Conservation (phyloP, 2,888 invertebrate species). For the Epicampocera succincta region DNA sequence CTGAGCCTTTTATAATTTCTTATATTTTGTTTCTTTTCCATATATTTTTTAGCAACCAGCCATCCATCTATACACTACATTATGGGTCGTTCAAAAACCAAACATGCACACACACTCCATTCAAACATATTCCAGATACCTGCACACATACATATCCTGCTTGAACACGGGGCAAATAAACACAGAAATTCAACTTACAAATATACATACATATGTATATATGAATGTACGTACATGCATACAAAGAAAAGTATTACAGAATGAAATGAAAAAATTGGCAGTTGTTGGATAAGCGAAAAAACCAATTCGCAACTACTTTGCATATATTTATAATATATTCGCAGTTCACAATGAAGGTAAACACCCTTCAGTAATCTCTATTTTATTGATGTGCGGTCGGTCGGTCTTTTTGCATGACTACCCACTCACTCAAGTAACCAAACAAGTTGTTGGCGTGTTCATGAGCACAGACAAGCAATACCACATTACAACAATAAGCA, state of each 20-base stretch:
- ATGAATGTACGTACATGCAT: no score
- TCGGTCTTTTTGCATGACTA: neutral
- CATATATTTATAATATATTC: slow-evolving; percentile 81
- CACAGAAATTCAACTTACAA: slow-evolving; percentile 15
- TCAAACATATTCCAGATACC: slow-evolving; percentile 39
- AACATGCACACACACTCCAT: slow-evolving; percentile 31
- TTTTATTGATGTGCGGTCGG: slow-evolving; percentile 46
- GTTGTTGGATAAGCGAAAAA: slow-evolving; percentile 80
- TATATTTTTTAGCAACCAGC: slow-evolving; percentile 52
- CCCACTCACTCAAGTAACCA: slow-evolving; percentile 29
- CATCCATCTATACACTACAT: slow-evolving; percentile 59
- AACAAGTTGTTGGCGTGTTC: neutral
- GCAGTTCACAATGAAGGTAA: slow-evolving; percentile 75
- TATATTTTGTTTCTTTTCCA: slow-evolving; percentile 39
- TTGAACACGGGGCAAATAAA: slow-evolving; percentile 8
- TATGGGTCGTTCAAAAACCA: slow-evolving; percentile 46
- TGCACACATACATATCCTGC: slow-evolving; percentile 14
- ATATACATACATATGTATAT: no score
- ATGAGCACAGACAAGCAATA: no score
- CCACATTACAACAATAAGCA: no score
- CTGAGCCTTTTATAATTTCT: slow-evolving; percentile 32
- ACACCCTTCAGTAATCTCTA: slow-evolving; percentile 75
- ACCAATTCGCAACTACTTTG: slow-evolving; percentile 82
- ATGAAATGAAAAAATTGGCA: slow-evolving; percentile 76
- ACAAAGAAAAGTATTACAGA: slow-evolving; percentile 28